Base-by-base conservation (phyloP, 2,888 invertebrate species). In the Periphyllus acericola region DNA sequence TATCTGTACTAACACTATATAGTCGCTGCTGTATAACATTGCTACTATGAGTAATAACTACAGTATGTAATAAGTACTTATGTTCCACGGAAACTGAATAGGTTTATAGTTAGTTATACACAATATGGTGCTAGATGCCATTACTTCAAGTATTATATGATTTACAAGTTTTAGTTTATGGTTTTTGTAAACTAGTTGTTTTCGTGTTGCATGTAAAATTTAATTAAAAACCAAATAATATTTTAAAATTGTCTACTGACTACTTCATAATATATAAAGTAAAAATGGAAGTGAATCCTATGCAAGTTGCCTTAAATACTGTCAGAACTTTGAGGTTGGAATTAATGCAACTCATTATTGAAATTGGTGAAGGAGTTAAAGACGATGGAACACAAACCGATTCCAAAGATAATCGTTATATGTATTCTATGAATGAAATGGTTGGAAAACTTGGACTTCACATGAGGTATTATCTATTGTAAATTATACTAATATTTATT, bases 331-430 rank as follows among this genome's bases (percentile, higher is more conserved):
- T 97, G 84, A 93, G 97, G 86, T 96, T 96, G 0, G 96, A 95
- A 91, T 96, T 97, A 8, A 95, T 96, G 29, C 94, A 96, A 91
- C 96, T 97, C 83, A 97, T 97, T 91, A 96, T 96, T 91, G 95
- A 95, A 0, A 93, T 97, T 79, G 95, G 96, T n/a, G 96, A 96
- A 91, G 96, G 96, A 9, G 92, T 96, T 83, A 93, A 95, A 89
- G 94, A 95, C 11, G 96, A 96, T 89, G 96, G 96, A 91, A 95
- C 95, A 1, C 96, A 96, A 91, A 96, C 96, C 89, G 94, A 94
- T 84, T 95, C 95, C 91, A 96, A 96, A 90, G 93, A 90, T 74
- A 87, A 89, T 52, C 75, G 80, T 36, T 89, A 89, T 72, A 89
- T 89, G 60, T 89, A 89, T 68, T 80, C 86, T 66, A 89, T 89